Percentiles rank a stretch among this genome's conserved stretches.
These are phyloP conservation scores for Pimephales promelas DNA, from an alignment of 2,113 vertebrate species.

Conservation along the genomic window DNA sequence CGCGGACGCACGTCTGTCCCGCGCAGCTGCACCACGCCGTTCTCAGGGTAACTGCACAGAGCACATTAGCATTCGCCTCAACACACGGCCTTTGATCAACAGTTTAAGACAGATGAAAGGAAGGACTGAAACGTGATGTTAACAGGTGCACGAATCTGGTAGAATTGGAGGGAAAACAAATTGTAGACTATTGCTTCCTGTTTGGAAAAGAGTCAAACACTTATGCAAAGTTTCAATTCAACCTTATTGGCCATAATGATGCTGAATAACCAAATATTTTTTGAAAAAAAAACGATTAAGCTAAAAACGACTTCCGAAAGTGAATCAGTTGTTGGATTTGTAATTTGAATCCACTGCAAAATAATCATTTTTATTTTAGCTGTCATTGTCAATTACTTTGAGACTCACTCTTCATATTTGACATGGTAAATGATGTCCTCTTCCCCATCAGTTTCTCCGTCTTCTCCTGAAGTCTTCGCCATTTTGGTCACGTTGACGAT, in stretches of 20 bases:
- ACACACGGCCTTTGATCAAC: constrained; percentile 24
- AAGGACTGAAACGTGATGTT: neutral
- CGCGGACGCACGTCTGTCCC: constrained; percentile 85
- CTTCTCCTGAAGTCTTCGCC: constrained; percentile 46
- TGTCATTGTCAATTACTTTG: too few species aligned
- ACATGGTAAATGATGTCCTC: constrained; percentile 85
- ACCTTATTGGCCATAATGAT: neutral
- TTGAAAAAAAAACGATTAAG: neutral
- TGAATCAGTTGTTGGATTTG: neutral
- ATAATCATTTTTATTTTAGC: too few species aligned
- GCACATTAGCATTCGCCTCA: constrained; percentile 26
- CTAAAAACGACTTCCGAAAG: neutral
- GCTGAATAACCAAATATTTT: too few species aligned
- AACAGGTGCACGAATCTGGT: neutral
- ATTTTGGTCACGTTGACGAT: constrained; percentile 84
- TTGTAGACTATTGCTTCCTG: neutral
- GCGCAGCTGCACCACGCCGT: constrained; percentile 83
- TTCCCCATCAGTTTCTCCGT: constrained; percentile 55
- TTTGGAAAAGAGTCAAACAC: neutral
- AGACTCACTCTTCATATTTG: constrained; percentile 95
- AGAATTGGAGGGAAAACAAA: neutral
- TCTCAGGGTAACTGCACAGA: constrained; percentile 88
- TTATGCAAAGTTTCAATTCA: neutral
- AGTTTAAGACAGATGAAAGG: constrained; percentile 2
- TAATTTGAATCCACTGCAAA: too few species aligned